Conservation (phyloP, 2,888 invertebrate genomes). For the Camponotus fellah region DNA sequence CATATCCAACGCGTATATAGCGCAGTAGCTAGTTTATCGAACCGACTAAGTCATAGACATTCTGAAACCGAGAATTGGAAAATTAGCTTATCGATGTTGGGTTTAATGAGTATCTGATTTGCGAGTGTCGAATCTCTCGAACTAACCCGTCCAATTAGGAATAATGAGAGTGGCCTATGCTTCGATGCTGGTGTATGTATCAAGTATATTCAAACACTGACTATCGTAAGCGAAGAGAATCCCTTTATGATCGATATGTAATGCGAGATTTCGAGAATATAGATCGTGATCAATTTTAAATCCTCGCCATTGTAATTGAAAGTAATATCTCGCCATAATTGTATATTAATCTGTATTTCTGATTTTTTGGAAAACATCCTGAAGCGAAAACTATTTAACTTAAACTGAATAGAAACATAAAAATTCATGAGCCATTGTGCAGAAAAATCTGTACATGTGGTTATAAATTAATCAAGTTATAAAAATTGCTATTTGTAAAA, state of each 20-base stretch:
- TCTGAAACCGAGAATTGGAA: slow-evolving; percentile 69
- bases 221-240: background rate
- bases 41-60: slow-evolving; percentile 56
- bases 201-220: slow-evolving; percentile 48
- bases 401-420: background rate
- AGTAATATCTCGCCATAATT: background rate
- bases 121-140: slow-evolving; percentile 61
- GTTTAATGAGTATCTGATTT: slow-evolving; percentile 63
- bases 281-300: background rate
- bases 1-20: background rate
- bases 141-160: slow-evolving; percentile 61
- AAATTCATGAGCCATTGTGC: background rate
- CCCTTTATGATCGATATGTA: background rate
- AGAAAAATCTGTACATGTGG: background rate
- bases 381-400: background rate
- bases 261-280: background rate
- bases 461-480: background rate
- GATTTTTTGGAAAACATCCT: background rate
- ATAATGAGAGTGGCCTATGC: slow-evolving; percentile 62
- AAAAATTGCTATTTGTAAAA: background rate
- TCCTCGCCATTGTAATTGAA: background rate
- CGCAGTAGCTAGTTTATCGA: slow-evolving; percentile 52
- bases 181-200: slow-evolving; percentile 46
- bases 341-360: background rate
- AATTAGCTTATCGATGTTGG: slow-evolving; percentile 65